Percentiles rank a stretch among this genome's conserved stretches.
phyloP scores from a whole-genome alignment of 2,797 vertebrate genomes.

The Staurois parvus region DNA sequence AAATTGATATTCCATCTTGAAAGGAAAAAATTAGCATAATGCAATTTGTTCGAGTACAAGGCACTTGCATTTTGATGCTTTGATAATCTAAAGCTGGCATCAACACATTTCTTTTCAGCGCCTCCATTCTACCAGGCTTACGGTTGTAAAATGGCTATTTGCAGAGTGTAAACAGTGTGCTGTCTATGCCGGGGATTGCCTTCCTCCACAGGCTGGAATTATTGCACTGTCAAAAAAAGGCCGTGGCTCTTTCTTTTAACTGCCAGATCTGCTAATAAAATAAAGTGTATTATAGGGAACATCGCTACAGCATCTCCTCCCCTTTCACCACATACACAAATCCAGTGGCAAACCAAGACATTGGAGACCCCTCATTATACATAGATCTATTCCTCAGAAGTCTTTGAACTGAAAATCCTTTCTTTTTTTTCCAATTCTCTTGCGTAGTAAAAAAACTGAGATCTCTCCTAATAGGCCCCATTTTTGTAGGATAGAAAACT shows the following conservation, averaged over 20 bases:
- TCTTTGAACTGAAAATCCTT: no score
- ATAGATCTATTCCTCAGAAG: background rate
- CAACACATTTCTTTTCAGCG: constrained; percentile 56
- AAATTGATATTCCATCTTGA: constrained; percentile 65
- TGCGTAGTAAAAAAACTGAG: no score
- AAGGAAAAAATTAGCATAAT: constrained; percentile 67
- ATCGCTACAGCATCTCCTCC: background rate
- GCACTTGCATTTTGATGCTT: constrained; percentile 64
- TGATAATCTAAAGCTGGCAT: constrained; percentile 61
- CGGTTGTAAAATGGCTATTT: constrained; percentile 57
- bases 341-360: background rate
- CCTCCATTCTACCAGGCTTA: constrained; percentile 50
- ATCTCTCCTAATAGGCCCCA: no score
- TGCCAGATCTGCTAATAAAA: constrained; percentile 1
- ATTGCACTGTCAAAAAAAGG: constrained; percentile 1
- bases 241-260: constrained; percentile 3
- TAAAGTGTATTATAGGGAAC: background rate
- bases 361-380: background rate
- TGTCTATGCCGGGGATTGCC: constrained; percentile 39
- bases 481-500: no score
- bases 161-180: constrained; percentile 41
- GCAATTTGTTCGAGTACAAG: constrained; percentile 65
- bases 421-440: no score
- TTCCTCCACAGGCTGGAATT: constrained; percentile 13
- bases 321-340: background rate